A percentile compares a stretch with the other conserved stretches of the same genome.
phyloP scores from a whole-genome alignment of 30 jellyfish, hydroid and myxozoan genomes.

The Aurelia aurita complex sp. Pacific region DNA sequence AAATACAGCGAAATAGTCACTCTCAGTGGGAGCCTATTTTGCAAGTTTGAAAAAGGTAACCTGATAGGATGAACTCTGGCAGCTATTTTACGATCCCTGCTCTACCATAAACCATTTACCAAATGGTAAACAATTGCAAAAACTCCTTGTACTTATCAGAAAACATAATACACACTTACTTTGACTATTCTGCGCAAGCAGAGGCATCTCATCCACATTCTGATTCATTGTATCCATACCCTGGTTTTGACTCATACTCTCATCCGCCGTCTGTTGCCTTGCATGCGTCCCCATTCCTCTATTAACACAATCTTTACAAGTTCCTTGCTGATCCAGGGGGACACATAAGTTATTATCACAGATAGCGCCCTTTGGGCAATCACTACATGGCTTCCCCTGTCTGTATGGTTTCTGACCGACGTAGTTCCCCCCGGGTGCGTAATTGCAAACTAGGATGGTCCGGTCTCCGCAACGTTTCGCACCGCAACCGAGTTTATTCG shows the following conservation, averaged over 20 bases:
- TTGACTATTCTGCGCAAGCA: too few species aligned
- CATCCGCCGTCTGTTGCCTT: constrained; percentile 22
- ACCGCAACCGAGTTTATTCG: constrained; percentile 92
- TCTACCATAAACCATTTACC: too few species aligned
- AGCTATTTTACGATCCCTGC: too few species aligned
- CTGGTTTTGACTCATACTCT: background rate
- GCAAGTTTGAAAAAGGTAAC: too few species aligned
- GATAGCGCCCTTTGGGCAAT: constrained; percentile 81
- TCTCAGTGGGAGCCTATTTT: too few species aligned
- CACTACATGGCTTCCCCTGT: constrained; percentile 84
- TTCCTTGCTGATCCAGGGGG: constrained; percentile 63
- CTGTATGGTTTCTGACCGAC: constrained; percentile 94
- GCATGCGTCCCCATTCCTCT: constrained; percentile 3
- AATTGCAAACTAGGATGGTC: constrained; percentile 90
- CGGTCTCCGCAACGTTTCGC: constrained; percentile 96
- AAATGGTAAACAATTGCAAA: too few species aligned
- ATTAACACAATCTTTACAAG: constrained; percentile 31
- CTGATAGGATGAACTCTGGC: too few species aligned
- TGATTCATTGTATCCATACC: background rate
- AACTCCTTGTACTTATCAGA: too few species aligned
- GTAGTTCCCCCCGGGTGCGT: constrained; percentile 99
- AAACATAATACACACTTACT: too few species aligned
- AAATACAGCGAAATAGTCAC: too few species aligned
- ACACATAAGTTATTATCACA: constrained; percentile 91
- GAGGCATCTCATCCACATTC: too few species aligned